These are phyloP conservation scores for Smutsia gigantea DNA, from an alignment of 2,797 vertebrate species.

Conservation along the genomic window DNA sequence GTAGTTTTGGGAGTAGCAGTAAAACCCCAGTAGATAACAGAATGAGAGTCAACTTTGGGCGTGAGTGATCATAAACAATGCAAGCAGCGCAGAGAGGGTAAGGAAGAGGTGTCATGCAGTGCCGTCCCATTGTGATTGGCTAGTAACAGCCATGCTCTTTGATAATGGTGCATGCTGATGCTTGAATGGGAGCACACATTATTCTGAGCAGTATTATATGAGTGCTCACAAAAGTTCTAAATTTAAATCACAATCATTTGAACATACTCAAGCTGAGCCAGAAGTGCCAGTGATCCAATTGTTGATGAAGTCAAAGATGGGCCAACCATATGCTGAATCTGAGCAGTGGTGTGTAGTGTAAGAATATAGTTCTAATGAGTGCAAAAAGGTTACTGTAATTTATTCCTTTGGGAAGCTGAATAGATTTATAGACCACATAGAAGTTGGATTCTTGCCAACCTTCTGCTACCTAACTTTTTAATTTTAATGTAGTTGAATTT, in stretches of 20 bases:
- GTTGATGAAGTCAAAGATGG: conserved; percentile 4
- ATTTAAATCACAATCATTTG: neutral
- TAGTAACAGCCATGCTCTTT: accelerated
- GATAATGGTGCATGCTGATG: neutral
- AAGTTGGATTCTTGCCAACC: conserved; percentile 70
- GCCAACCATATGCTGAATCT: neutral
- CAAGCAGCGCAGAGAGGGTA: neutral
- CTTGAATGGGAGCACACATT: neutral
- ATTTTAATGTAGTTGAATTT: conserved; percentile 77
- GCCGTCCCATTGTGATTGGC: neutral
- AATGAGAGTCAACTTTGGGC: neutral
- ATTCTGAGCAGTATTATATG: neutral
- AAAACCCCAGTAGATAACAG: neutral
- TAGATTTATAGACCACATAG: conserved; percentile 69
- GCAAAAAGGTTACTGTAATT: conserved; percentile 71
- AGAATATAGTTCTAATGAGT: conserved; percentile 55
- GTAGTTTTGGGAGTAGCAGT: neutral
- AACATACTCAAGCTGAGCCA: neutral
- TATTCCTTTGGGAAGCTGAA: conserved; percentile 73
- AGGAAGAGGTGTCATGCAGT: neutral
- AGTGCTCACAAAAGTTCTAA: neutral
- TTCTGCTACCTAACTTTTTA: conserved; percentile 68
- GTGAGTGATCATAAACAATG: neutral
- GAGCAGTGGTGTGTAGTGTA: neutral
- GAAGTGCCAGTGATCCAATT: neutral